Evolutionary conservation across 2,888 invertebrate species (phyloP).

Genomic region (Ephialtes manifestator): DNA sequence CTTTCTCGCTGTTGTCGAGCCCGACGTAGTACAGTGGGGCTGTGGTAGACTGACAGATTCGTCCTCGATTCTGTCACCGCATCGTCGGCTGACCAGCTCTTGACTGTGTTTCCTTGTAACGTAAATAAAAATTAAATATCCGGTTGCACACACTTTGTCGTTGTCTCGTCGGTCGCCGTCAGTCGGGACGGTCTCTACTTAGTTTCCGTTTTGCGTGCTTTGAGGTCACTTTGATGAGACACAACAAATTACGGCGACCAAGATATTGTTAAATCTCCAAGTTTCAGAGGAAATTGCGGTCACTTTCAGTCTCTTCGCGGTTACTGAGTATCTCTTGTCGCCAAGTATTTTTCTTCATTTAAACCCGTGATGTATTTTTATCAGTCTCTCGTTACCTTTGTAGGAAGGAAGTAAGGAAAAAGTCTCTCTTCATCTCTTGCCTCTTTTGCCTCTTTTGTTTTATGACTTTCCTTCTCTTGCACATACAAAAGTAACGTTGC

Average conservation of each 20-base stretch:
- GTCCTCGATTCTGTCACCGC: slow-evolving; percentile 25
- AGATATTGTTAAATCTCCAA: slow-evolving; percentile 20
- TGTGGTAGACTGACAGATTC: slow-evolving; percentile 11
- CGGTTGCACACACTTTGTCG: slow-evolving; percentile 17
- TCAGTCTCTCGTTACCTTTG: neutral
- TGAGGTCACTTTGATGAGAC: slow-evolving; percentile 27
- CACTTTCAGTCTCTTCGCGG: neutral
- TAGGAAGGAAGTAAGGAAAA: neutral
- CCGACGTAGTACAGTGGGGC: neutral
- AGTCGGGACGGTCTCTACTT: neutral
- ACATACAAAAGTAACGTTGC: neutral
- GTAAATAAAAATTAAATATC: slow-evolving; percentile 46
- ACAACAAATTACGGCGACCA: slow-evolving; percentile 28
- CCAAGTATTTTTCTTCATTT: neutral
- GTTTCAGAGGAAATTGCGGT: slow-evolving; percentile 39
- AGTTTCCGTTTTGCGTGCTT: neutral
- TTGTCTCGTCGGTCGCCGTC: neutral
- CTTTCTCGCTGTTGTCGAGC: slow-evolving; percentile 1
- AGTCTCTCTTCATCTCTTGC: neutral
- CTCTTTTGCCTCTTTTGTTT: neutral
- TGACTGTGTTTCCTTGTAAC: neutral
- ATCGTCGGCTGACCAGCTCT: slow-evolving; percentile 6
- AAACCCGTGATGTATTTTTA: neutral
- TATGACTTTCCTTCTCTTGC: neutral
- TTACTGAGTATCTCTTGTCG: neutral